Evolutionary conservation across 2,113 vertebrate species (phyloP), one percentile per base, ranked within the genome.

Genomic region (Chaetops frenatus): DNA sequence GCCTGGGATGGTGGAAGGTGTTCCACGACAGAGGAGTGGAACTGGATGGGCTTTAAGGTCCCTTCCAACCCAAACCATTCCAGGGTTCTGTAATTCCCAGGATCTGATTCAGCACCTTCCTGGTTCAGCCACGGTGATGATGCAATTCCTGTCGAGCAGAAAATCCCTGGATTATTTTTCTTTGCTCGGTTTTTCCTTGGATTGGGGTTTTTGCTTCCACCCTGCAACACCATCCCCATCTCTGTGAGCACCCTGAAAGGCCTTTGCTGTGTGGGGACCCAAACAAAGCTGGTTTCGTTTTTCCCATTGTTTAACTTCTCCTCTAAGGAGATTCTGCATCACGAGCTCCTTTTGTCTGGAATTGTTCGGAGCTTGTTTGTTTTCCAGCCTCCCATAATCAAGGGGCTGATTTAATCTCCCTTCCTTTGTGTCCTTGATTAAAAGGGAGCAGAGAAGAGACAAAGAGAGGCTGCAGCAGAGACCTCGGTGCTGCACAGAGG

Each of bases 1-100:
- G 0, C 35, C 53, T 60, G 62, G 33, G 36, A 10, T 0, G 0
- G 45, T 44, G 45, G 45, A 0, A 36, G 17, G 2, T 25, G 44
- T 57, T 14, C 38, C 38, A 27, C 12, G 62, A 14, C 38, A 53
- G 53, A 50, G 22, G 11, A 48, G 11, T 23, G 28, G 33, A 5
- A 23, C 3, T 12, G 45, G 29, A 3, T 54, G 73, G 10, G 15
- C 8, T 79, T 60, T n/a, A 29, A 78, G 19, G 10, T n/a, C 20
- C 35, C 15, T 61, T 29, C 56, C 47, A 69, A 13, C 12, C 23
- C 54, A 61, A 28, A 20, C 36, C 28, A 15, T 20, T 19, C 44
- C 42, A 42, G 12, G 42, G 14, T 67, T 51, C 62, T 38, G 38
- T 38, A 38, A 38, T 38, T 38, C 38, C 38, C 38, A 38, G 36